Evolutionary conservation across 2,797 vertebrate species (phyloP), one percentile per base, ranked within the genome.

Genomic region (Cephalopachus bancanus): DNA sequence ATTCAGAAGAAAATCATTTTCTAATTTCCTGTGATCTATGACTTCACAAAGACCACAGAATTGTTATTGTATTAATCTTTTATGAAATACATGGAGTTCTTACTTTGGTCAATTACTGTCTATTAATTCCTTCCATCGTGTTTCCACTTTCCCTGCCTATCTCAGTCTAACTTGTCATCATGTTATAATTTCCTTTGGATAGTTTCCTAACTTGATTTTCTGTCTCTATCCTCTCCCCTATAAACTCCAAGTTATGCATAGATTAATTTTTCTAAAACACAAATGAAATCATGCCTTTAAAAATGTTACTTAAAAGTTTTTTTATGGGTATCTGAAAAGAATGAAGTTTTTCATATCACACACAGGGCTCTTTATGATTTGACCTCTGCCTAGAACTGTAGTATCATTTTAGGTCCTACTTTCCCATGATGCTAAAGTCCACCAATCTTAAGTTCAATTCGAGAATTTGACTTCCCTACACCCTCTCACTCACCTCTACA

Each of bases 191-290:
- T 84, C 0, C 8, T 88, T 76, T 60, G 37, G 26, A 30, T 9
- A 62, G 24, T 4, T 6, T 64, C 26, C n/a, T 37, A 94, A 78
- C 22, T 53, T 60, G 19, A 37, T 91, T 86, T 6, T 19, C 7
- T 65, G 8, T n/a, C 14, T 76, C n/a, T 51, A 0, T 81, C 65
- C 53, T 90, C 87, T 51, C 10, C 9, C 33, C 16, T 91, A 28
- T 26, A 74, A 83, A 60, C 19, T 83, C 22, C 1, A 7, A 55
- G 26, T 76, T 11, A 62, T 81, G 10, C 37, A 24, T 37, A 49
- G 19, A 72, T 72, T 57, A 91, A 62, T 75, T 28, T 89, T 96
- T 64, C 24, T 44, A 55, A 75, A 93, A n/a, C n/a, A 55, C 14
- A 91, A 65, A 60, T 75, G 8, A 67, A 95, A 83, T 19, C 7